Evolutionary conservation across 2,113 vertebrate genomes (phyloP).

Genomic region (Hipposideros armiger): DNA sequence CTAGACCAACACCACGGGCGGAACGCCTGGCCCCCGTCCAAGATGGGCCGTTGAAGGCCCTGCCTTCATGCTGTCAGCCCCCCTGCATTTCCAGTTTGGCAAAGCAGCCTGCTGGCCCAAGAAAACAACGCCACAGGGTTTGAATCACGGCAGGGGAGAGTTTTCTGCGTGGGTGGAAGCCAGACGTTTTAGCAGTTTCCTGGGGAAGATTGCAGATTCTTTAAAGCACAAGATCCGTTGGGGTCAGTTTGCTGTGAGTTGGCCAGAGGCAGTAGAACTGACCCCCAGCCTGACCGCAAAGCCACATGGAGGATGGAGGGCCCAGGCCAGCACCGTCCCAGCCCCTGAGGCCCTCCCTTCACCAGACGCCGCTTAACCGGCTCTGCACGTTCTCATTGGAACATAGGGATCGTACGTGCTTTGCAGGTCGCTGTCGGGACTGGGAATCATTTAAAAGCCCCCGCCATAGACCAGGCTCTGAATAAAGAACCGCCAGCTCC

Average conservation of each 20-base stretch:
- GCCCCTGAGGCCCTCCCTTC: background rate
- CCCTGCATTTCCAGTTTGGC: background rate
- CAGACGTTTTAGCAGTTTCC: background rate
- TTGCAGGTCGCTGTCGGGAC: background rate
- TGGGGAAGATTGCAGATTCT: background rate
- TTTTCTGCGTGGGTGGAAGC: background rate
- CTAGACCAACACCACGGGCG: accelerated
- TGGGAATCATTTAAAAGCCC: background rate
- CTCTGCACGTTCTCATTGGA: background rate
- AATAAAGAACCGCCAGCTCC: background rate
- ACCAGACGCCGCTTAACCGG: accelerated
- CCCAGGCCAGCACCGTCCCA: accelerated
- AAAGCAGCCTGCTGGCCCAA: background rate
- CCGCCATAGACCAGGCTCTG: accelerated
- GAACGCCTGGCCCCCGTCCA: background rate
- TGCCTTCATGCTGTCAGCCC: accelerated
- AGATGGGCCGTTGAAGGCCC: background rate
- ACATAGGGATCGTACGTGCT: accelerated
- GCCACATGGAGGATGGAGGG: background rate
- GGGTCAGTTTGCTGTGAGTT: accelerated
- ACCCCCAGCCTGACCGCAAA: background rate
- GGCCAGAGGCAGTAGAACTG: background rate
- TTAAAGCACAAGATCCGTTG: accelerated
- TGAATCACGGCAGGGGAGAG: too few species aligned
- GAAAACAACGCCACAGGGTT: accelerated